A percentile compares a stretch with the other conserved stretches of the same genome.
phyloP scores from a whole-genome alignment of 2,888 invertebrate species.

The Augiades crinisus region DNA sequence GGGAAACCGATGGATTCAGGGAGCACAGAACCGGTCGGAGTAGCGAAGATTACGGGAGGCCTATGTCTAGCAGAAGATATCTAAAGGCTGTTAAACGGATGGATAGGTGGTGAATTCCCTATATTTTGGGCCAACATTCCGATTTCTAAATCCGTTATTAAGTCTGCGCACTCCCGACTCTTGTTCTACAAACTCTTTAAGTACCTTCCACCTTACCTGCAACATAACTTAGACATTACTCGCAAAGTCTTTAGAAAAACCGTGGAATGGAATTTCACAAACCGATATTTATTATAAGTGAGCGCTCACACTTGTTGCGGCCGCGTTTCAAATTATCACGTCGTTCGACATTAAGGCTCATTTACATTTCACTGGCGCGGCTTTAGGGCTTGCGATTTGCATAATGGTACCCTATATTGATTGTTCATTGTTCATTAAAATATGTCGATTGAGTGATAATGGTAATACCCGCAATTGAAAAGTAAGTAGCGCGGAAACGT shows the following conservation, averaged over 20 bases:
- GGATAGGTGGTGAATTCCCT: too few relatives aligned
- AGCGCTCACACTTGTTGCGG: conserved; percentile 34
- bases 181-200: too few relatives aligned
- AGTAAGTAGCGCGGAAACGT: too few relatives aligned
- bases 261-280: neutral
- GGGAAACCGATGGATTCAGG: too few relatives aligned
- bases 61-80: too few relatives aligned
- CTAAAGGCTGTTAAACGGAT: too few relatives aligned
- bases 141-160: too few relatives aligned
- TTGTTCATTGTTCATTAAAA: conserved; percentile 37
- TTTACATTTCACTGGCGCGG: conserved; percentile 47
- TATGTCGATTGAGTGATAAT: neutral
- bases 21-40: too few relatives aligned
- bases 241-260: neutral
- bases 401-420: conserved; percentile 48
- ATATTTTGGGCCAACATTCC: too few relatives aligned
- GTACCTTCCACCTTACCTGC: too few relatives aligned
- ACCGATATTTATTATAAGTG: neutral
- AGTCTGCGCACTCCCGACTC: too few relatives aligned
- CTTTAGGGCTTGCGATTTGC: conserved; percentile 45
- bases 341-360: conserved; percentile 40
- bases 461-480: neutral
- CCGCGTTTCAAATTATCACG: conserved; percentile 26
- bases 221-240: neutral
- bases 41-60: too few relatives aligned